Base-by-base conservation (phyloP, 2,888 invertebrate genomes). In the Petrophora chlorosata region DNA sequence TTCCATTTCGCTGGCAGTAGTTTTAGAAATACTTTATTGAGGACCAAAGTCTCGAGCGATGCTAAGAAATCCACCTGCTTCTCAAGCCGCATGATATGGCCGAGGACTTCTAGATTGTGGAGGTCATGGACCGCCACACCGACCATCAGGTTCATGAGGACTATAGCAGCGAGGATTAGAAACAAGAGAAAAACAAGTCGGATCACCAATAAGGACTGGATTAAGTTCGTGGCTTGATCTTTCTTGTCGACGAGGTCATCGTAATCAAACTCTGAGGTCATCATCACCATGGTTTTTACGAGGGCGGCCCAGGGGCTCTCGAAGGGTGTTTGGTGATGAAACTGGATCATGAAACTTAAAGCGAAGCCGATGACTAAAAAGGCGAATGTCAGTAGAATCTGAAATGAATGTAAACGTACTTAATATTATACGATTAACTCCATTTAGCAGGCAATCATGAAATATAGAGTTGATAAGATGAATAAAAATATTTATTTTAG, bases 71-170 rank as follows among this genome's bases (percentile, higher is more conserved):
- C 88, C 0, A 91, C 91, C 63, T 92, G 92, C 53, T 92, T 92
- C 0, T 83, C 87, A n/a, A 92, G 59, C 48, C 91, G 75, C 49
- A 85, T 81, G 7, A 92, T 90, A 51, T 91, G 90, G 0, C 92
- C 92, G 26, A 91, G 76, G 0, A 91, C 69, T 76, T 92, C 91
- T 38, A 92, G 75, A 47, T 89, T 87, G 41, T 88, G 90, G 0
- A 92, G 91, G 53, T 92, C 92, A 46, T 90, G 92, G 0, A 92
- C 92, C 4, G 92, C 92, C 7, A 92, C 85, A 67, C 92, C 92
- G 0, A 92, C 90, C 72, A 92, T 79, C 32, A 92, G 70, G 61
- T 92, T 92, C 91, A 92, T 92, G 13, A 92, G 75, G 0, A 92
- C 91, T 23, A 92, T 90, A 0, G 91, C 85, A 16, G 91, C 91